These are phyloP conservation scores for Himalopsyche japonica DNA, from an alignment of 2,888 invertebrate genomes.

Conservation along the genomic window DNA sequence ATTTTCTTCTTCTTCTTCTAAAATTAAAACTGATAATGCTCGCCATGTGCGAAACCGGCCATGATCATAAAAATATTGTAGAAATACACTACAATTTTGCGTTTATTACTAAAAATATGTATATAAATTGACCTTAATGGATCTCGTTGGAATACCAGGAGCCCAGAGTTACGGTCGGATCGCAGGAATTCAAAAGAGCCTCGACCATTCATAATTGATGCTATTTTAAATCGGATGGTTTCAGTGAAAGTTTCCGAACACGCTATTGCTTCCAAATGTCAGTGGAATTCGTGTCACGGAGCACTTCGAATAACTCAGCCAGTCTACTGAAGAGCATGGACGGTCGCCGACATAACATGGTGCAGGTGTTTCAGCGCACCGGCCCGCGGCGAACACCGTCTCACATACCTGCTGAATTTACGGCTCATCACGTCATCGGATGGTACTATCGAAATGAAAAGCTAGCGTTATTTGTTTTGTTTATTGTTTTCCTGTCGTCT, in stretches of 20 bases:
- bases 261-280: constrained; percentile 25
- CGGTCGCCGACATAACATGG: neutral
- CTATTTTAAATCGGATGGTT: constrained; percentile 22
- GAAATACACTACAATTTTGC: no score
- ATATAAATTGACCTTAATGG: no score
- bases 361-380: neutral
- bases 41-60: no score
- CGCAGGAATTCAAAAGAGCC: neutral
- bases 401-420: neutral
- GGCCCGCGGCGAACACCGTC: neutral
- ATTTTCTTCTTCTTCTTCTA: no score
- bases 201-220: neutral
- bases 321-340: neutral
- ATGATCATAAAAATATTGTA: no score
- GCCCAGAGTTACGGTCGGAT: neutral
- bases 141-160: neutral
- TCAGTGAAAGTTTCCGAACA: constrained; percentile 26
- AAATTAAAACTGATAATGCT: no score
- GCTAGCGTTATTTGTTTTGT: no score
- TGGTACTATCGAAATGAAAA: neutral
- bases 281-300: constrained; percentile 23
- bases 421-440: neutral
- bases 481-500: no score
- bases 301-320: constrained; percentile 13
- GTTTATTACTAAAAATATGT: no score